phyloP scores from a whole-genome alignment of 2,113 vertebrate genomes.

The Pseudois nayaur region DNA sequence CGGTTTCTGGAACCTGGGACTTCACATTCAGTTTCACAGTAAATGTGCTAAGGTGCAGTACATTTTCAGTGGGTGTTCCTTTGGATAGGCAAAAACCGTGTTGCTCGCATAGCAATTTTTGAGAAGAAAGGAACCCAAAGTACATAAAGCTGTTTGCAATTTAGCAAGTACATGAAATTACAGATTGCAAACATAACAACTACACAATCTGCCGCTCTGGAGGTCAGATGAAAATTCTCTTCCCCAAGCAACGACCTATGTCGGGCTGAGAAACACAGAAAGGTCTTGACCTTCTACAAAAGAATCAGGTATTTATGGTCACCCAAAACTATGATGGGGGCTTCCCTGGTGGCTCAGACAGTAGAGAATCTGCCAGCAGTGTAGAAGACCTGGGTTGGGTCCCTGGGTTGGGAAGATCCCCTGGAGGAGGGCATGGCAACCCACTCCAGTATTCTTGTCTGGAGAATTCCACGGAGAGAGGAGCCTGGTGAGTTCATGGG shows the following conservation, averaged over 20 bases:
- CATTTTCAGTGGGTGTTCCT: slow-evolving; percentile 3
- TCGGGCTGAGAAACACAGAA: not conserved
- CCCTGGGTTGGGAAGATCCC: not conserved
- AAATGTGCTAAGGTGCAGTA: slow-evolving; percentile 18
- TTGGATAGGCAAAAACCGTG: not conserved
- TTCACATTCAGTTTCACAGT: not conserved
- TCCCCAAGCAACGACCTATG: rapidly evolving
- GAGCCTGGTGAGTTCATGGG: not conserved
- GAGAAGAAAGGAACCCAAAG: slow-evolving; percentile 28
- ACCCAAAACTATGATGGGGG: not conserved
- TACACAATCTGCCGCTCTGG: not conserved
- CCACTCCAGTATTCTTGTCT: not conserved
- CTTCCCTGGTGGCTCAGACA: not conserved
- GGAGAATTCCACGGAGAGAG: not conserved
- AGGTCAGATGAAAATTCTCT: not conserved
- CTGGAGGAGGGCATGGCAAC: not conserved
- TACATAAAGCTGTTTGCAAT: not conserved
- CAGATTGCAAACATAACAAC: not conserved
- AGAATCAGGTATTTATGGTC: not conserved
- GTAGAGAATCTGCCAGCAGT: not conserved
- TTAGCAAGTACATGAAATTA: slow-evolving; percentile 46
- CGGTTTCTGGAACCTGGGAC: not conserved
- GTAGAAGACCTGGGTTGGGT: not conserved
- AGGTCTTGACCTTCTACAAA: not conserved
- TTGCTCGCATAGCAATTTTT: not conserved